Base-by-base conservation (phyloP, 1,140 invertebrate species). In the Drosophila neocordata region DNA sequence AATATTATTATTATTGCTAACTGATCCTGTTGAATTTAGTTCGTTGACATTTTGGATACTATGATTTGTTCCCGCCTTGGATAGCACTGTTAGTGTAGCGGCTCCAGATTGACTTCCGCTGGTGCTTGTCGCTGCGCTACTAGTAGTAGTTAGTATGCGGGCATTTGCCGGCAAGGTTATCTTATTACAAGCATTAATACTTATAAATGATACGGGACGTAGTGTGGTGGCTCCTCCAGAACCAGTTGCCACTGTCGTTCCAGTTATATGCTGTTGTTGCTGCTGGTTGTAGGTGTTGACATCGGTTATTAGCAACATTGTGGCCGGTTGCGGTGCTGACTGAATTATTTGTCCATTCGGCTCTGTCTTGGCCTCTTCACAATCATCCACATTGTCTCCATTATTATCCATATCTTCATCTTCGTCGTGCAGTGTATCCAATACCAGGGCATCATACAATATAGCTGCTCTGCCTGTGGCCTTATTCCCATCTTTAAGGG, bases 151-250 rank as follows among this genome's bases (percentile, higher is more conserved):
- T 59, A 91, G 61, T 9, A 91, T 88, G 44, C 89, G 89, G 11
- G 90, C 88, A 65, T 91, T 91, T 35, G 83, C 80, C 31, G 90
- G 83, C 52, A 91, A 41, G 0, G 90, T 85, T 34, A 91, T 91
- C 53, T 91, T 91, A 51, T 91, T 91, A 51, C 88, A 84, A 12
- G 88, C 84, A 70, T 90, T 90, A 56, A 90, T 89, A 70, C 88
- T 90, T 8, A 90, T 90, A 31, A 90, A 89, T 13, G 88, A 90
- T 34, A 90, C 59, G 8, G 88, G 88, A 15, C 88, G 79, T 31
- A 90, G 58, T 18, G 79, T 65, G 27, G 77, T 77, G 6, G 65
- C 57, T n/a, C 70, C 51, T 56, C 61, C 69, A 6, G 57, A 27
- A 1, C 65, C 59, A 4, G 79, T 34, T 15, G 77, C 72, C 41